Evolutionary conservation across 2,113 vertebrate species (phyloP).

Genomic region (Echinops telfairi): DNA sequence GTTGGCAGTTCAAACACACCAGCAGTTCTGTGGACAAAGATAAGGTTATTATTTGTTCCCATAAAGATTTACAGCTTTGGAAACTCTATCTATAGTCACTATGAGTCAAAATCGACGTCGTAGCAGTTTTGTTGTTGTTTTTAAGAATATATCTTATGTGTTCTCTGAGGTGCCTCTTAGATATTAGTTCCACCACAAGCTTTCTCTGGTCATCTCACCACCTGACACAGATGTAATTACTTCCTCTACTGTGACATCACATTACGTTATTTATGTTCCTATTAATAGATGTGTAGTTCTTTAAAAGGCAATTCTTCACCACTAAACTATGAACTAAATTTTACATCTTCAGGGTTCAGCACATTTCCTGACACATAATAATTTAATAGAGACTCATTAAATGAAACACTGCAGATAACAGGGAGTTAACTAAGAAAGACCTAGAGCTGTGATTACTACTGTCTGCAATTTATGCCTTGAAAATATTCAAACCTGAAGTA

Average conservation of each 20-base stretch:
- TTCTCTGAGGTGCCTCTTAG: neutral
- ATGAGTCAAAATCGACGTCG: no score
- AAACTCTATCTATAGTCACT: no score
- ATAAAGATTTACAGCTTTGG: no score
- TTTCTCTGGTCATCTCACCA: neutral
- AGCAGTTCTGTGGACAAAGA: no score
- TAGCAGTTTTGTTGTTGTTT: no score
- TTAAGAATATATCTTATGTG: neutral
- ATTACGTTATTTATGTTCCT: neutral
- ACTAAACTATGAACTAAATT: constrained; percentile 27
- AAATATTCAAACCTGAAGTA: neutral
- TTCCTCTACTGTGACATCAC: neutral
- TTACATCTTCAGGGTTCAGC: neutral
- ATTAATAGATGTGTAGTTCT: neutral
- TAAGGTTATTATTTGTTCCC: no score
- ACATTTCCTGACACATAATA: neutral
- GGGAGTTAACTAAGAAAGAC: neutral
- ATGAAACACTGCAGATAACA: neutral
- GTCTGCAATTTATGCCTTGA: neutral
- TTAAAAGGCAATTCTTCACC: neutral
- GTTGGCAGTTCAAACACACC: no score
- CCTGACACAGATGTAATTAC: neutral
- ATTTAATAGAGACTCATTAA: neutral
- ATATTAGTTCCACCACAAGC: neutral
- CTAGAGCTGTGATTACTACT: neutral